Conservation (phyloP, 2,113 vertebrate species). For the Gavialis gangeticus region DNA sequence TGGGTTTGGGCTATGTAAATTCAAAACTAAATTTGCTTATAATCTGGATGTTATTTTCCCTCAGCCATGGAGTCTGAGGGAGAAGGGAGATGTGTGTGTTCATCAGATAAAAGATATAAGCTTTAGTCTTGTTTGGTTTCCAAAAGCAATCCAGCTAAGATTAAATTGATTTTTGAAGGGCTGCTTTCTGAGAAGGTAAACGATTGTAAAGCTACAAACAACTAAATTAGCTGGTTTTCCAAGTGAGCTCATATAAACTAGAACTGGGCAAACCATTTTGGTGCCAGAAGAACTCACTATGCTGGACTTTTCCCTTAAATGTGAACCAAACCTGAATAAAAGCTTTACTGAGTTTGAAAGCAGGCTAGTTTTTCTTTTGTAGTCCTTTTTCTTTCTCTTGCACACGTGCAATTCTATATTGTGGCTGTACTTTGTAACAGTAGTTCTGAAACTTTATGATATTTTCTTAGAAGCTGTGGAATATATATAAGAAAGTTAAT, state of each 20-base stretch:
- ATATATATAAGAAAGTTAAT: background rate
- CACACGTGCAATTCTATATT: background rate
- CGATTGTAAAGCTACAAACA: background rate
- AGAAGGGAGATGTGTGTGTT: background rate
- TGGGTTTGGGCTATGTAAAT: background rate
- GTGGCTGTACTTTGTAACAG: background rate
- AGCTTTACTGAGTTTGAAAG: background rate
- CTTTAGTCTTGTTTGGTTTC: background rate
- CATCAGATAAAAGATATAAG: background rate
- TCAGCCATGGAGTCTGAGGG: background rate
- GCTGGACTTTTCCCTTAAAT: background rate
- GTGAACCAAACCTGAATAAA: background rate
- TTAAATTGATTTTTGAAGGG: background rate
- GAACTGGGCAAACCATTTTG: background rate
- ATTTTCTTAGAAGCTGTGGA: background rate
- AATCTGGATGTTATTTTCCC: background rate
- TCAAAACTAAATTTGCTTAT: background rate
- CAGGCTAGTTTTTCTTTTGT: background rate
- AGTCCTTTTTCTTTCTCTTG: background rate
- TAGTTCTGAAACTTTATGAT: background rate
- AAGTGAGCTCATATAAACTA: background rate
- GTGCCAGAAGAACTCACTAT: background rate
- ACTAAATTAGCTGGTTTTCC: background rate
- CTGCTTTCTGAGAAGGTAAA: background rate
- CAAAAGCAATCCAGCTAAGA: background rate